These are phyloP conservation scores for Pristionchus exspectatus DNA, from an alignment of 2,888 invertebrate genomes.

Conservation along the genomic window DNA sequence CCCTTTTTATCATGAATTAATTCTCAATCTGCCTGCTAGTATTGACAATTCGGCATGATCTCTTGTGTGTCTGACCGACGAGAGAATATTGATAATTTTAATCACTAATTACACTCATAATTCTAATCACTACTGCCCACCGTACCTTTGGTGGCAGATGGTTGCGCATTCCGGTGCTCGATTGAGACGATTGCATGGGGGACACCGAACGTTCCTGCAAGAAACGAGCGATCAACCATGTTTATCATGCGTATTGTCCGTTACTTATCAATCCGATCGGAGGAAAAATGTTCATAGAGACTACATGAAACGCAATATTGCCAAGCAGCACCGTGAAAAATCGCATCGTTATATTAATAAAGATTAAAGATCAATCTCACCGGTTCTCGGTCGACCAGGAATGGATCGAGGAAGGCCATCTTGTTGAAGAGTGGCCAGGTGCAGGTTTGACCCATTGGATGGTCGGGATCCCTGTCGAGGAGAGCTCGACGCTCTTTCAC, in stretches of 20 bases:
- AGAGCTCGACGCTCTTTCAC: slow-evolving; percentile 44
- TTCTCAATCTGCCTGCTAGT: too few species aligned
- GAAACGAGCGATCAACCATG: neutral
- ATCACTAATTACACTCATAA: too few species aligned
- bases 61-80: too few species aligned
- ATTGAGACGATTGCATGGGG: neutral
- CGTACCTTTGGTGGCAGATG: neutral
- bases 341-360: too few species aligned
- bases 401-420: slow-evolving; percentile 36
- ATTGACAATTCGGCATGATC: neutral
- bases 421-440: slow-evolving; percentile 41
- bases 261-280: too few species aligned
- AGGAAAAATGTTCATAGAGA: too few species aligned
- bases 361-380: neutral
- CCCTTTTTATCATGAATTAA: too few species aligned
- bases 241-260: too few species aligned
- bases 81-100: too few species aligned
- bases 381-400: neutral
- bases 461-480: neutral
- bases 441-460: neutral
- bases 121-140: neutral
- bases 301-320: too few species aligned
- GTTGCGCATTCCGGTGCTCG: too few species aligned
- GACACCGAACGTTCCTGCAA: slow-evolving; percentile 4
- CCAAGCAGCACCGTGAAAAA: too few species aligned